Evolutionary conservation across 2,113 vertebrate genomes (phyloP).

Genomic region (Dasyurus viverrinus): DNA sequence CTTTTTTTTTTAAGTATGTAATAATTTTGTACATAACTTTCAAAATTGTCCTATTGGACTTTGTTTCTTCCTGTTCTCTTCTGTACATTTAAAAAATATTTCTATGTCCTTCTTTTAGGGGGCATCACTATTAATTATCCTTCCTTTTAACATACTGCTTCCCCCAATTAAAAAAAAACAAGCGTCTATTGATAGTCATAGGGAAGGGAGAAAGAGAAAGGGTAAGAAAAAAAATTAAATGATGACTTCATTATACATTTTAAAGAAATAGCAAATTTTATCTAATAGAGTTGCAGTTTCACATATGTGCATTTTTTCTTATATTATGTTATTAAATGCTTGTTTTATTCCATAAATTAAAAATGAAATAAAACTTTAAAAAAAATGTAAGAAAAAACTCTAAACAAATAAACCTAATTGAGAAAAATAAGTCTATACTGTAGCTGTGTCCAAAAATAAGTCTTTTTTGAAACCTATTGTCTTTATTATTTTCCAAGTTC

Average conservation of each 20-base stretch:
- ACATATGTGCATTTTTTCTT: too few species aligned
- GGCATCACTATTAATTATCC: background rate
- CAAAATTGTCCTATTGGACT: background rate
- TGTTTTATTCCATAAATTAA: too few species aligned
- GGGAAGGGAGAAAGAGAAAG: too few species aligned
- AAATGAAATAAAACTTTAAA: too few species aligned
- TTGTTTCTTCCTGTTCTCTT: background rate
- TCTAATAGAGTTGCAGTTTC: too few species aligned
- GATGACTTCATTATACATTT: too few species aligned
- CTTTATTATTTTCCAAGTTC: background rate
- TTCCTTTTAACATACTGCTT: background rate
- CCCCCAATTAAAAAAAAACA: background rate
- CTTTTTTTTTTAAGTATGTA: background rate
- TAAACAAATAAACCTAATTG: background rate
- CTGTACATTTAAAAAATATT: background rate
- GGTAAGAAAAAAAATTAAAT: too few species aligned
- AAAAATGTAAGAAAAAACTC: background rate
- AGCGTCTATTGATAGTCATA: background rate
- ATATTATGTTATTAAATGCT: too few species aligned
- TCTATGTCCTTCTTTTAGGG: background rate
- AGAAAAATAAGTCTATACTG: background rate
- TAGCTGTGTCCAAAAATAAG: background rate
- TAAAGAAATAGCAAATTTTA: too few species aligned
- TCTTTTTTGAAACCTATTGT: background rate
- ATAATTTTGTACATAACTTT: background rate